These are phyloP conservation scores for Macrosiphum euphorbiae DNA, from an alignment of 2,888 invertebrate genomes.

Conservation along the genomic window DNA sequence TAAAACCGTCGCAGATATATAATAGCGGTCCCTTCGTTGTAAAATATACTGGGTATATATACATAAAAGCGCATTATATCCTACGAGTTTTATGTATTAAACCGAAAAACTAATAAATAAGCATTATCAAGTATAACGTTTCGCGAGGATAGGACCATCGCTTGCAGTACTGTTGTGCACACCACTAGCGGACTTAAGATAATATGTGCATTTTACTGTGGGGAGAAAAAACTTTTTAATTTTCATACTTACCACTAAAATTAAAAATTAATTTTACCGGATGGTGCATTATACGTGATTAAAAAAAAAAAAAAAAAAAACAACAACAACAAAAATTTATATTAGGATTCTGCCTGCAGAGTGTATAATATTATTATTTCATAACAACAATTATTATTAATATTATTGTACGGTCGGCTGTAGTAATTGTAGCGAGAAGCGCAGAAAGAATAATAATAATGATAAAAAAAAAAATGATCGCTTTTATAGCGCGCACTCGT, in stretches of 20 bases:
- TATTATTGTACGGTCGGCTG: not conserved
- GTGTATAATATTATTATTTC: not conserved
- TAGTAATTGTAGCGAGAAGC: not conserved
- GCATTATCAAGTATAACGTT: conserved; percentile 28
- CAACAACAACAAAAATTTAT: not conserved
- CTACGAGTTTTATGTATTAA: conserved; percentile 28
- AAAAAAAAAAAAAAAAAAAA: not conserved
- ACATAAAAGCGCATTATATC: conserved; percentile 9
- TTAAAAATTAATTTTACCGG: not conserved
- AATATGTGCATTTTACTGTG: conserved; percentile 19
- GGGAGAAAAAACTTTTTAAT: not conserved
- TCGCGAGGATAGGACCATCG: not conserved
- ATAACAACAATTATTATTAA: not conserved
- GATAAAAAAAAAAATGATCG: not conserved
- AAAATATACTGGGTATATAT: not conserved
- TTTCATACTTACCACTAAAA: not conserved
- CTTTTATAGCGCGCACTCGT: not conserved
- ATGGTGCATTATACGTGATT: not conserved
- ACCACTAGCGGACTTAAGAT: not conserved
- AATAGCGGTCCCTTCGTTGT: conserved; percentile 30
- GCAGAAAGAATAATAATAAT: not conserved
- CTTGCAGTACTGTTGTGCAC: not conserved
- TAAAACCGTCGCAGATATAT: not conserved
- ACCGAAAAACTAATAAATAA: conserved; percentile 48
- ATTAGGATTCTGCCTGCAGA: not conserved